Base-by-base conservation (phyloP, 2,888 invertebrate genomes). In the Exephanes ischioxanthus region DNA sequence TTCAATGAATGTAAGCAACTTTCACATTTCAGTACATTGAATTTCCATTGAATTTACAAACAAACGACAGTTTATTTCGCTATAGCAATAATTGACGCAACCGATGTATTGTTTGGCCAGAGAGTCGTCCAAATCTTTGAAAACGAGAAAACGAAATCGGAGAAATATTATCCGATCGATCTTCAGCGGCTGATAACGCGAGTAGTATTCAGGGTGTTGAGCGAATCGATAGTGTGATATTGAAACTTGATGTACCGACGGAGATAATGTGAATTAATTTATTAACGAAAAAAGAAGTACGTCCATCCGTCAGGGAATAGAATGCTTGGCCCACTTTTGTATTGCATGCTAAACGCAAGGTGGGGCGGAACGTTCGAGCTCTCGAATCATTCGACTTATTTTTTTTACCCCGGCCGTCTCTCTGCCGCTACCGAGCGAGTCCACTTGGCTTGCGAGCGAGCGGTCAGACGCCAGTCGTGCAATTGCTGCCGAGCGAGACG, bases 391-490 rank as follows among this genome's bases (percentile, higher is more conserved):
- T 79, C 61, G 73, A 73, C 41, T 37, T n/a, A n/a, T 63, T 71
- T 63, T 63, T 58, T 58, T 58, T 58, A 58, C 16, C 22, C 55
- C 48, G 51, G 22, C 16, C 53, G 22, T 22, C 58, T 55, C 55
- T 58, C 58, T 58, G 19, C 14, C 58, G 26, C 26, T 22, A 58
- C 58, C 26, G 26, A 22, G 58, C 58, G 58, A 58, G 63, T 71
- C 66, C 71, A 55, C 19, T 82, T 77, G 45, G 77, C 53, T 30
- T 53, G 70, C 70, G 70, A 66, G 45, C 53, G 14, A 16, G 41
- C 37, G 30, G 19, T 66, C 22, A 41, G 11, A 26, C 30, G 53
- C 37, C 73, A 85, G 84, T 85, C 81, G 73, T 68, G 72, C 70
- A 58, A 45, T 61, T 45, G 63, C 73, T 55, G 61, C 79, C 66